These are phyloP conservation scores for Euwallacea similis DNA, from an alignment of 1,140 invertebrate genomes.

Conservation along the genomic window DNA sequence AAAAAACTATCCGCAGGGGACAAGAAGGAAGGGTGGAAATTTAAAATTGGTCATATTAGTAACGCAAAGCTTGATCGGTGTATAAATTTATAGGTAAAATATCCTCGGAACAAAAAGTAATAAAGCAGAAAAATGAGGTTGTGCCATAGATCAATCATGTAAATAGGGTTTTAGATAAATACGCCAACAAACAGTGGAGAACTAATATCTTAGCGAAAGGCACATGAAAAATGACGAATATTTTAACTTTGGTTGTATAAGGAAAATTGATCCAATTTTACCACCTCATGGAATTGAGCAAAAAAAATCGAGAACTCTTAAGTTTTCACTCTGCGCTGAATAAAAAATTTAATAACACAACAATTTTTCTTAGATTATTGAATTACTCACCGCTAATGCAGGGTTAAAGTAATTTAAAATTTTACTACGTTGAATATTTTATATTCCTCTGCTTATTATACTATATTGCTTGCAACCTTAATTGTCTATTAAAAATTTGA, in stretches of 20 bases:
- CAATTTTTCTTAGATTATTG: slow-evolving; percentile 25
- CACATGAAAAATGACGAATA: neutral
- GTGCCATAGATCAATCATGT: slow-evolving; percentile 28
- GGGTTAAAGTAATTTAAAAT: slow-evolving; percentile 23
- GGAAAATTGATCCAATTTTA: neutral
- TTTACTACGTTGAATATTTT: slow-evolving; percentile 31
- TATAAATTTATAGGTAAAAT: slow-evolving; percentile 6
- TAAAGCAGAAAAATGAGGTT: slow-evolving; percentile 27
- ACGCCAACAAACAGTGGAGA: slow-evolving; percentile 22
- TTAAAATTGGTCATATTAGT: neutral
- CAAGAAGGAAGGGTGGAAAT: neutral
- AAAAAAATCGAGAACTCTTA: neutral
- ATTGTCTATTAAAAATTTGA: slow-evolving; percentile 19
- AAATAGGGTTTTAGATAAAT: slow-evolving; percentile 30
- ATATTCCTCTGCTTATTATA: slow-evolving; percentile 20
- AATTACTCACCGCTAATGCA: slow-evolving; percentile 27
- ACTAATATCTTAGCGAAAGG: slow-evolving; percentile 22
- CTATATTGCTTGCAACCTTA: slow-evolving; percentile 19
- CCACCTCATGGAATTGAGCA: neutral
- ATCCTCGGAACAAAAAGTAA: slow-evolving; percentile 6
- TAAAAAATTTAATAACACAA: slow-evolving; percentile 11
- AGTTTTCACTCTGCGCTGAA: neutral
- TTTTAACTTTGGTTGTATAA: neutral
- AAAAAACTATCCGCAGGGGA: neutral
- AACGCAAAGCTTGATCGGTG: neutral